Evolutionary conservation across 2,797 vertebrate species (phyloP).

Genomic region (Momotus momota): DNA sequence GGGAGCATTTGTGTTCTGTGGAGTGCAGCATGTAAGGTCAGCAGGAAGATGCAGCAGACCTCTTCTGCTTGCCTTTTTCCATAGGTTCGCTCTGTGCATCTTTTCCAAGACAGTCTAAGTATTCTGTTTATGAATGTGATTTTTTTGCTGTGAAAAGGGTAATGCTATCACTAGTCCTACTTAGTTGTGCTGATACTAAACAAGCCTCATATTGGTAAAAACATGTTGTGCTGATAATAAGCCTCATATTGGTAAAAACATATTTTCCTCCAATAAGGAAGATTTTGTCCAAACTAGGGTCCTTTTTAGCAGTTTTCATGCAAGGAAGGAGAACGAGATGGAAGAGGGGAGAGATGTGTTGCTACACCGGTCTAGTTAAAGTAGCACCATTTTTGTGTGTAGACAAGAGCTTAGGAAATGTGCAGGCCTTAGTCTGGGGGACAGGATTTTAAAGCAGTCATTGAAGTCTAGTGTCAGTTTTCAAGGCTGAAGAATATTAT

Average conservation of each 20-base stretch:
- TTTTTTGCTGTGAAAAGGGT: neutral
- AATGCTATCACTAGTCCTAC: neutral
- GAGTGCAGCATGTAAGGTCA: neutral
- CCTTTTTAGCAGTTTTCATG: neutral
- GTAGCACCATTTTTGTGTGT: constrained; percentile 58
- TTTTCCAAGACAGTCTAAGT: neutral
- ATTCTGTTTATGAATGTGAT: neutral
- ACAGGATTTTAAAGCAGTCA: constrained; percentile 60
- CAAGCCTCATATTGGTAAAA: neutral
- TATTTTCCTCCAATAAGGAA: neutral
- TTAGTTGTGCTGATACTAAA: neutral
- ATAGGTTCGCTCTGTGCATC: neutral
- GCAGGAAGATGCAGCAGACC: neutral
- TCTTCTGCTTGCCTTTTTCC: neutral
- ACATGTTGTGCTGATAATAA: neutral
- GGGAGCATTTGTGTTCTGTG: neutral
- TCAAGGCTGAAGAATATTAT: constrained; percentile 76
- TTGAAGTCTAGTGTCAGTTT: constrained; percentile 66
- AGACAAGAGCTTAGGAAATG: constrained; percentile 60
- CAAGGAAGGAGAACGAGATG: neutral
- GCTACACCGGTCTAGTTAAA: constrained; percentile 21
- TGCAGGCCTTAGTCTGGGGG: constrained; percentile 36
- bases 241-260: neutral
- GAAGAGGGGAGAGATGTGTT: neutral
- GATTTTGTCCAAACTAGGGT: neutral